Evolutionary conservation across 2,888 invertebrate genomes (phyloP).

Genomic region (Serripes groenlandicus): DNA sequence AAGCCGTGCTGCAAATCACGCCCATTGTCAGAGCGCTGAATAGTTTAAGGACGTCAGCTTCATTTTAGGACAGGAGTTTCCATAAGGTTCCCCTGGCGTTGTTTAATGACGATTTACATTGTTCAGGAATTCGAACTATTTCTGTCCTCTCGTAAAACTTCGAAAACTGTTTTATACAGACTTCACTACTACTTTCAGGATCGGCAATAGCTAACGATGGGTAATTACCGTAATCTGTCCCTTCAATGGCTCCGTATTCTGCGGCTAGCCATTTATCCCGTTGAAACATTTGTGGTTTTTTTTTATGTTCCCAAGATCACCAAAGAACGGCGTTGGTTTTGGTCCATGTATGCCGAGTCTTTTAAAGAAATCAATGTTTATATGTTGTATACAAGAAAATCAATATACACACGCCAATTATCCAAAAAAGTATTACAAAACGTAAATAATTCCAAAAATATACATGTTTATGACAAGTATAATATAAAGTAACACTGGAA

Average conservation of each 20-base stretch:
- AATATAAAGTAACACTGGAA: no score
- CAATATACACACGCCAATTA: slow-evolving; percentile 1
- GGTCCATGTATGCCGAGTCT: slow-evolving; percentile 51
- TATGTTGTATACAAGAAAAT: slow-evolving; percentile 35
- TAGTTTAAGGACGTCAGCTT: slow-evolving; percentile 48
- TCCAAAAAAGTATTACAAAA: slow-evolving; percentile 32
- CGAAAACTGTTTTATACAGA: not conserved
- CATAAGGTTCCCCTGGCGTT: no score
- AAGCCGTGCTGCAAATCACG: slow-evolving; percentile 61
- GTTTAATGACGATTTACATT: not conserved
- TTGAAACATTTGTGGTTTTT: no score
- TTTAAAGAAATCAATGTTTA: slow-evolving; percentile 42
- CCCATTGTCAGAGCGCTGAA: slow-evolving; percentile 65
- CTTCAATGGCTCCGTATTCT: no score
- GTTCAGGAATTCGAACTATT: not conserved
- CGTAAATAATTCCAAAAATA: slow-evolving; percentile 23
- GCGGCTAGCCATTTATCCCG: no score
- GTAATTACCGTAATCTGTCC: not conserved
- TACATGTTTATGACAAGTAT: no score
- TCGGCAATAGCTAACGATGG: not conserved
- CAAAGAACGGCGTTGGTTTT: slow-evolving; percentile 39
- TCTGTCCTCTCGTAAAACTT: not conserved
- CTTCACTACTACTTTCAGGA: not conserved
- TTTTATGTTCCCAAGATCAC: slow-evolving; percentile 39
- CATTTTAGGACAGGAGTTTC: slow-evolving; percentile 21